Conservation (phyloP, 2,113 vertebrate genomes). For the Rhinopomastus cyanomelas region DNA sequence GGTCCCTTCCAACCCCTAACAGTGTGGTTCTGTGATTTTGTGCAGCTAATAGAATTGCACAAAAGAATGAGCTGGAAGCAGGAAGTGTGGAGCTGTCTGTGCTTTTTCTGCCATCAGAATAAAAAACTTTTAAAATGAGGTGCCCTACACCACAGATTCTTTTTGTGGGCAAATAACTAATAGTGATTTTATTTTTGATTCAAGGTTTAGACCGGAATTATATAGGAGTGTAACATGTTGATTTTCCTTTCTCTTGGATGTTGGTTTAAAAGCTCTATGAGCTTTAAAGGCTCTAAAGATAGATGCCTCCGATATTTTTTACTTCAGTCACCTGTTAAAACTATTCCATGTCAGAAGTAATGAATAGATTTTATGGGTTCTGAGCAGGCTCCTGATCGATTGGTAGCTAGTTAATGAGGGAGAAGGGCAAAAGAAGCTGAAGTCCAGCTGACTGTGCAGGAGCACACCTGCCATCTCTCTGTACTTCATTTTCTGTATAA, state of each 20-base stretch:
- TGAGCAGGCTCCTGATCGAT: constrained; percentile 72
- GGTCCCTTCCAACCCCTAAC: no score
- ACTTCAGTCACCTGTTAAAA: constrained; percentile 61
- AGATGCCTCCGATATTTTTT: constrained; percentile 54
- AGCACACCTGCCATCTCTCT: constrained; percentile 72
- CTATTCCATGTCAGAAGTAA: constrained; percentile 66
- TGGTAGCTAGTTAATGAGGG: constrained; percentile 68
- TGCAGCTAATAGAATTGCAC: background rate
- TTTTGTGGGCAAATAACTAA: background rate
- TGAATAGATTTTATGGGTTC: constrained; percentile 75
- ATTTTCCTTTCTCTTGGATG: background rate
- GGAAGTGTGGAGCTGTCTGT: background rate
- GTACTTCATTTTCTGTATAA: constrained; percentile 77
- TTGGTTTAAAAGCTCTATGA: background rate
- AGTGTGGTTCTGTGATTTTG: background rate
- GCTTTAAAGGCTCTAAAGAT: constrained; percentile 35
- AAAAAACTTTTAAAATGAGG: background rate
- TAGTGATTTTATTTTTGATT: background rate
- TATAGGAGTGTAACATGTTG: background rate
- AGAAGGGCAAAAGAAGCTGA: constrained; percentile 53
- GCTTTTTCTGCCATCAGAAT: background rate
- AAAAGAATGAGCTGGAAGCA: background rate
- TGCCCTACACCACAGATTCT: background rate
- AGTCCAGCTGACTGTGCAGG: constrained; percentile 61
- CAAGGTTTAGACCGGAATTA: background rate